Evolutionary conservation across 2,888 invertebrate genomes (phyloP).

Genomic region (Nephrotoma flavescens): DNA sequence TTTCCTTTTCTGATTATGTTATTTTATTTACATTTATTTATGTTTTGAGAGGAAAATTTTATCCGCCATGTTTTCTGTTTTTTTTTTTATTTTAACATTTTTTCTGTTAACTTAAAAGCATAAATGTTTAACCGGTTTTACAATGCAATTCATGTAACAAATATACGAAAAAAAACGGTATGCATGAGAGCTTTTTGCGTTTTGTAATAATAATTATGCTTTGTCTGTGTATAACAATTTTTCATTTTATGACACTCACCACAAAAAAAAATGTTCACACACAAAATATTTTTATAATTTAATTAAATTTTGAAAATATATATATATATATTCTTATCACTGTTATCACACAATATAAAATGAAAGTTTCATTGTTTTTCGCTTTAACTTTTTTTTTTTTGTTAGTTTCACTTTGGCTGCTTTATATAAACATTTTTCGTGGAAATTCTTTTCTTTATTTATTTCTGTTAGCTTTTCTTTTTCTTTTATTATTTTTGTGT

Average conservation of each 20-base stretch:
- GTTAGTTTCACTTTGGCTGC: not conserved
- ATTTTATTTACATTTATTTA: not conserved
- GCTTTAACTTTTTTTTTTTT: not conserved
- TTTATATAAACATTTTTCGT: not conserved
- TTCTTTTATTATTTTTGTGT: not conserved
- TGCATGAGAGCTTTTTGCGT: not conserved
- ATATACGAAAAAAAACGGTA: not conserved
- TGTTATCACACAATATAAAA: not conserved
- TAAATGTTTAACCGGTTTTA: constrained; percentile 1
- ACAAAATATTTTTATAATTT: not conserved
- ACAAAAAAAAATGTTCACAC: not conserved
- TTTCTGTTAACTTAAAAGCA: not conserved
- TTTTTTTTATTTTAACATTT: not conserved
- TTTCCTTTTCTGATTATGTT: not conserved
- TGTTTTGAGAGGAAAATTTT: constrained; percentile 2
- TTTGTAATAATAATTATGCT: not conserved
- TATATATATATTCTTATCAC: not conserved
- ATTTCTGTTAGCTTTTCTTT: not conserved
- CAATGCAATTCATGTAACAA: not conserved
- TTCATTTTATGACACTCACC: not conserved
- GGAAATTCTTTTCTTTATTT: not conserved
- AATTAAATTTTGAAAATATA: not conserved
- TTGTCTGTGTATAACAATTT: not conserved
- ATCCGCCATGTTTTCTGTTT: constrained; percentile 2
- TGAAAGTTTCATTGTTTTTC: not conserved